Percentiles rank a stretch among this genome's conserved stretches.
These are phyloP conservation scores for Meleagris gallopavo DNA, from an alignment of 2,113 vertebrate species.

Conservation along the genomic window DNA sequence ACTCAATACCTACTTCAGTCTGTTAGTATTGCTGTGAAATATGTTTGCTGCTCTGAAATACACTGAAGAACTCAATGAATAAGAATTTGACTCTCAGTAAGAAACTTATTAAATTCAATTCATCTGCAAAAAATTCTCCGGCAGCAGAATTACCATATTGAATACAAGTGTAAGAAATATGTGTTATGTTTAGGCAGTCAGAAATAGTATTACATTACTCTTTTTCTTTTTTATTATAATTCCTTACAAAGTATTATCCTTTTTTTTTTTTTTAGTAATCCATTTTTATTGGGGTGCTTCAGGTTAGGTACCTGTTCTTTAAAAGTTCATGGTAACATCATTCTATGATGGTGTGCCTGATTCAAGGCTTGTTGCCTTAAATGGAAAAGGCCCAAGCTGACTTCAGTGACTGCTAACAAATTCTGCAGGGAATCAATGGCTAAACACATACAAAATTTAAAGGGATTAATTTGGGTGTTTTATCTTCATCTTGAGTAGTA, in stretches of 20 bases:
- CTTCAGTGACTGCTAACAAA: neutral
- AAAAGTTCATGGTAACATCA: fast-evolving
- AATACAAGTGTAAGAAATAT: neutral
- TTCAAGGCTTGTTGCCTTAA: neutral
- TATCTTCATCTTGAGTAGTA: neutral
- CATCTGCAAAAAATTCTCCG: neutral
- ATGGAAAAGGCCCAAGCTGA: neutral
- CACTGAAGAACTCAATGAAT: neutral
- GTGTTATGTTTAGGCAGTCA: neutral
- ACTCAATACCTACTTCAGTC: neutral
- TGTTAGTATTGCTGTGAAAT: neutral
- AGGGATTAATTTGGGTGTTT: neutral
- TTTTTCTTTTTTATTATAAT: neutral
- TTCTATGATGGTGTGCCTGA: neutral
- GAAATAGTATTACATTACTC: neutral
- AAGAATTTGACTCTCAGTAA: neutral
- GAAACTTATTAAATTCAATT: neutral
- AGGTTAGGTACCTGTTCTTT: neutral
- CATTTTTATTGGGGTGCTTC: neutral
- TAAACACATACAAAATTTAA: neutral
- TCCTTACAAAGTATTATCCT: neutral
- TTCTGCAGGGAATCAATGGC: neutral
- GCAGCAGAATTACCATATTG: neutral
- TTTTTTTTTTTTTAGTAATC: neutral
- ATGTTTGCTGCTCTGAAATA: constrained; percentile 9